Conservation (phyloP, 2,797 vertebrate genomes). For the Orientallactaga sibirica region DNA sequence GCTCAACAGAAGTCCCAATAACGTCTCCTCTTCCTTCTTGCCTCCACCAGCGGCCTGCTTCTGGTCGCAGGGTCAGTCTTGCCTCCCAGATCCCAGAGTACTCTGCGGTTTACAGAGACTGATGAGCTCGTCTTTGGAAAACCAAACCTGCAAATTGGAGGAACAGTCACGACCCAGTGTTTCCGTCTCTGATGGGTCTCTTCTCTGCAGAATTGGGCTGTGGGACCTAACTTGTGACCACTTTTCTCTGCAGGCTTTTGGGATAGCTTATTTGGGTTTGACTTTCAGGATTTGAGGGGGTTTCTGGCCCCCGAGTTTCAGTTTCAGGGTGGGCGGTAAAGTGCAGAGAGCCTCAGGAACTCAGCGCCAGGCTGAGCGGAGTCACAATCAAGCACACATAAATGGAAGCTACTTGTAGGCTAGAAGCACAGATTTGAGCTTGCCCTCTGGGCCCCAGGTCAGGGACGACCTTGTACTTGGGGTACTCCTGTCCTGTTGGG, state of each 20-base stretch:
- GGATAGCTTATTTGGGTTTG: constrained; percentile 50
- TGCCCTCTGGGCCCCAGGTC: constrained; percentile 6
- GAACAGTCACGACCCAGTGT: background rate
- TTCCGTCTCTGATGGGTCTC: background rate
- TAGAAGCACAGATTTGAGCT: constrained; percentile 18
- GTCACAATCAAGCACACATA: background rate
- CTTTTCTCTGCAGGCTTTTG: constrained; percentile 49
- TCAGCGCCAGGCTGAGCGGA: background rate
- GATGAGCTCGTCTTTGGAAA: constrained; percentile 47
- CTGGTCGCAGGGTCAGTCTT: background rate
- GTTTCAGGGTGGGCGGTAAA: constrained; percentile 22
- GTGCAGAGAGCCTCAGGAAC: constrained; percentile 19
- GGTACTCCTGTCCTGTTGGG: background rate
- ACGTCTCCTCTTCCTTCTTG: background rate
- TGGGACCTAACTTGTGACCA: constrained; percentile 21
- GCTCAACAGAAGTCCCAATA: constrained; percentile 30
- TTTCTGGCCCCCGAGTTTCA: constrained; percentile 15
- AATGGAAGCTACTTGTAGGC: background rate
- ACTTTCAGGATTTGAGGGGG: constrained; percentile 22
- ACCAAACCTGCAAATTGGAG: constrained; percentile 67
- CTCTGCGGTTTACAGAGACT: constrained; percentile 41
- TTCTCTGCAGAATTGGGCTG: constrained; percentile 18
- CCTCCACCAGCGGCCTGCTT: background rate
- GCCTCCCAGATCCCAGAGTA: background rate
- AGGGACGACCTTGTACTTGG: background rate